Evolutionary conservation across 2,113 vertebrate genomes (phyloP), one percentile per base, ranked within the genome.

Genomic region (Labrus mixtus): DNA sequence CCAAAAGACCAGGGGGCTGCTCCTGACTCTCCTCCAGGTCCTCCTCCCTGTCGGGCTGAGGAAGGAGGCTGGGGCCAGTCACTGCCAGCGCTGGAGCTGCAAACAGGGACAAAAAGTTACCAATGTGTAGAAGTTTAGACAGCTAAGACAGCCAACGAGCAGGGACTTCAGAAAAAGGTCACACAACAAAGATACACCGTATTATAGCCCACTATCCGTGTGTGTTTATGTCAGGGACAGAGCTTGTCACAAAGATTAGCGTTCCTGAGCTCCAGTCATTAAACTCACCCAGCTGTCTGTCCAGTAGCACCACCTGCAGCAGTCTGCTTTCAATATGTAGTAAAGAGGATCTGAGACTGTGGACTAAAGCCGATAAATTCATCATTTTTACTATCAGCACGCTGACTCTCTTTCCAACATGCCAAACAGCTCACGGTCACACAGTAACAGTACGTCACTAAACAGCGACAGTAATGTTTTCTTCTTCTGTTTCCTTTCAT

Each of bases 41-140:
- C 0, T 43, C 41, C n/a, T 82, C 62, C 60, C 62, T 82, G 0
- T 53, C 25, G 3, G 64, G 2, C 0, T 64, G 16, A 13, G 93
- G 93, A 45, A 95, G 61, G 10, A 92, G 37, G 10, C 71, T 51
- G 4, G 93, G 91, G 10, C 82, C 93, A 48, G 91, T 92, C n/a
- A 96, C 61, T 8, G 93, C 95, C 16, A 98, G 69, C 0, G 94
- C 95, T 71, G 96, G 95, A 67, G 78, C 97, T 98, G 41, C 16
- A 84, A 67, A 86, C 6, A 85, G 51, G 2, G 61, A 16, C 9
- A 48, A 17, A 45, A 45, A 45, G 46, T 48, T 19, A 17, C 6
- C 19, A 16, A 50, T n/a, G 13, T 20, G 46, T 48, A 13, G 19
- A 3, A 17, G 46, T 16, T 48, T 5, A 17, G 16, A 17, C 22